phyloP scores from a whole-genome alignment of 2,113 vertebrate species.

The Chrysemys picta region DNA sequence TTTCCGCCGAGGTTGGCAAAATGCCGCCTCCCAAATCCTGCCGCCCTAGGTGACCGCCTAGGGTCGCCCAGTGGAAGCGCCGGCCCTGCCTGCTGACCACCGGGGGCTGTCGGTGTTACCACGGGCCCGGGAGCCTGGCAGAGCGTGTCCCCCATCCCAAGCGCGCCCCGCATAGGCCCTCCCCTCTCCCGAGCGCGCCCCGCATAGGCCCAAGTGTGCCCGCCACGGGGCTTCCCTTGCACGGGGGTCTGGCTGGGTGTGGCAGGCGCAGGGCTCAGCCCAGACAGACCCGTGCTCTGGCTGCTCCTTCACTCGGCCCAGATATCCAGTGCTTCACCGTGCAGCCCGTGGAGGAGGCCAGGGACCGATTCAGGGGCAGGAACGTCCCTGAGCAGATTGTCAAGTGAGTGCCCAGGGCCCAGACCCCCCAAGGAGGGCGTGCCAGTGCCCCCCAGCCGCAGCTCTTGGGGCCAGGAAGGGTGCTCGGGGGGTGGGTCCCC shows the following conservation, averaged over 20 bases:
- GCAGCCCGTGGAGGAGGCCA: conserved; percentile 52
- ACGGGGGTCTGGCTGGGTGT: not conserved
- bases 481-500: not conserved
- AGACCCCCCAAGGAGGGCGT: rapidly evolving
- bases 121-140: too few species aligned
- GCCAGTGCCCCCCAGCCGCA: not conserved
- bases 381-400: conserved; percentile 70
- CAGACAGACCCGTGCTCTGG: rapidly evolving
- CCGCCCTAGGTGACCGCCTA: too few species aligned
- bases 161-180: not conserved
- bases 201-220: too few species aligned
- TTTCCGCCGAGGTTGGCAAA: too few species aligned
- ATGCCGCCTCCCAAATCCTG: too few species aligned
- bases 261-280: not conserved
- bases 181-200: not conserved
- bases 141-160: not conserved
- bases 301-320: conserved; percentile 61
- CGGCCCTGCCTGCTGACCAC: too few species aligned
- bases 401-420: conserved; percentile 24
- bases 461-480: not conserved
- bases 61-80: too few species aligned
- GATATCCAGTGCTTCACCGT: conserved; percentile 75
- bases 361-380: conserved; percentile 21
- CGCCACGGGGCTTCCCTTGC: too few species aligned
- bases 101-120: too few species aligned